Evolutionary conservation across 2,113 vertebrate species (phyloP).

Genomic region (Albula goreensis): DNA sequence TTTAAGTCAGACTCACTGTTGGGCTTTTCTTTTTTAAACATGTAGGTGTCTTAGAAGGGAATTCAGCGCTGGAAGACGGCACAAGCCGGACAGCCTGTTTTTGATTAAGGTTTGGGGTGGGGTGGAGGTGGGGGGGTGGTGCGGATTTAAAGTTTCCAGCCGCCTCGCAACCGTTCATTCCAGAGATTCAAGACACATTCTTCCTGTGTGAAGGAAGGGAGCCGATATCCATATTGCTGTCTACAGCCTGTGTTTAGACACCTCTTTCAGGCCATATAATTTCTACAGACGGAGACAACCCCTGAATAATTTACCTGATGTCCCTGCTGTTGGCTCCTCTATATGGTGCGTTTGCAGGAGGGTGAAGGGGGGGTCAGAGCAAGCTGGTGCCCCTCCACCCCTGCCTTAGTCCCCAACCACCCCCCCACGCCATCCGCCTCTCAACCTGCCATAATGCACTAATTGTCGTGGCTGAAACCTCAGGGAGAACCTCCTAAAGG

Average conservation of each 20-base stretch:
- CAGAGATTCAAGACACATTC: slow-evolving; percentile 11
- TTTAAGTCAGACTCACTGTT: slow-evolving; percentile 26
- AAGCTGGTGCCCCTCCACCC: too few species aligned
- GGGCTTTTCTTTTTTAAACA: slow-evolving; percentile 3
- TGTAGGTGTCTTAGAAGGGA: slow-evolving; percentile 37
- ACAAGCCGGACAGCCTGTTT: neutral
- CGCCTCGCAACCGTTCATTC: slow-evolving; percentile 6
- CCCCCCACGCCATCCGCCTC: slow-evolving; percentile 9
- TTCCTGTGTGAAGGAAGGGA: neutral
- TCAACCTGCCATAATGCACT: slow-evolving; percentile 60
- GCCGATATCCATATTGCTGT: slow-evolving; percentile 40
- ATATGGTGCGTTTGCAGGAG: neutral
- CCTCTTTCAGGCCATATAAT: slow-evolving; percentile 41
- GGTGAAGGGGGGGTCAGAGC: neutral
- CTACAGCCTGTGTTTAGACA: slow-evolving; percentile 49
- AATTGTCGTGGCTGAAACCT: slow-evolving; percentile 51
- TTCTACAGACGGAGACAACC: slow-evolving; percentile 49
- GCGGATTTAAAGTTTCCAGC: slow-evolving; percentile 6
- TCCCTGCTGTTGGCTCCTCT: slow-evolving; percentile 50
- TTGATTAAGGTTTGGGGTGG: slow-evolving; percentile 32
- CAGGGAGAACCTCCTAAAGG: slow-evolving; percentile 39
- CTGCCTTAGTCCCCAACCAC: neutral
- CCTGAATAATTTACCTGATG: slow-evolving; percentile 64
- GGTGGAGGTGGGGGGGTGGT: too few species aligned
- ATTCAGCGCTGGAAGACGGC: neutral